A percentile compares a stretch with the other conserved stretches of the same genome.
These are phyloP conservation scores for Eupithecia tripunctaria DNA, from an alignment of 2,888 invertebrate genomes.

Conservation along the genomic window DNA sequence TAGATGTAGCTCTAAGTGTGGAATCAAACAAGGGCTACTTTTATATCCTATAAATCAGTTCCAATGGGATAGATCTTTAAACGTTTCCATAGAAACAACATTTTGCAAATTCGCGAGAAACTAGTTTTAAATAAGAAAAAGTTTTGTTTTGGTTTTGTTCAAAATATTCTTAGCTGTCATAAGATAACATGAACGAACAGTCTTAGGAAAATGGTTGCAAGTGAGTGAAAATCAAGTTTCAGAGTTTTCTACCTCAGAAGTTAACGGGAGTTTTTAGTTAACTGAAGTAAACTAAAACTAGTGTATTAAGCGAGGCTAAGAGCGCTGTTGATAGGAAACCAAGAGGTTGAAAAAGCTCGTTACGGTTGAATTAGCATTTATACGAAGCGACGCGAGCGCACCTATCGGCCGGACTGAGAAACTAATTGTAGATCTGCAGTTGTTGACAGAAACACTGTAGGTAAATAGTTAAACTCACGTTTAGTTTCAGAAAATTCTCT, in stretches of 20 bases:
- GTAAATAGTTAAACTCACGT: not conserved
- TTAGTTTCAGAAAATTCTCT: not conserved
- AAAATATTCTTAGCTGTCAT: not conserved
- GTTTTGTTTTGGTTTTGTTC: not conserved
- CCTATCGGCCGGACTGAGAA: not conserved
- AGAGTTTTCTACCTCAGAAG: constrained; percentile 3
- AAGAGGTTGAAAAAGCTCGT: constrained; percentile 13
- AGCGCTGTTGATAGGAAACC: constrained; percentile 7
- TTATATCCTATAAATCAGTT: too few species aligned
- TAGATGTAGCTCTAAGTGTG: too few species aligned
- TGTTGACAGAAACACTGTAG: too few species aligned
- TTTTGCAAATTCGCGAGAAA: too few species aligned
- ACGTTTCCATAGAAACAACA: too few species aligned
- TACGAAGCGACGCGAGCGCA: not conserved
- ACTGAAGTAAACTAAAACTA: constrained; percentile 4
- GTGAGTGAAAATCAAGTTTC: not conserved
- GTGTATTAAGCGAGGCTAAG: constrained; percentile 4
- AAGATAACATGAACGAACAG: not conserved
- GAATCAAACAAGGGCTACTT: too few species aligned
- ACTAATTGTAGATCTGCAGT: not conserved
- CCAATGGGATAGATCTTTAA: too few species aligned
- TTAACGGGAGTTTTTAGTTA: constrained; percentile 5
- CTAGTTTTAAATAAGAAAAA: too few species aligned
- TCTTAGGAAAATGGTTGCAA: not conserved
- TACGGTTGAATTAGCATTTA: constrained; percentile 6